phyloP scores from a whole-genome alignment of 2,797 vertebrate species.

The Carcharodon carcharias region DNA sequence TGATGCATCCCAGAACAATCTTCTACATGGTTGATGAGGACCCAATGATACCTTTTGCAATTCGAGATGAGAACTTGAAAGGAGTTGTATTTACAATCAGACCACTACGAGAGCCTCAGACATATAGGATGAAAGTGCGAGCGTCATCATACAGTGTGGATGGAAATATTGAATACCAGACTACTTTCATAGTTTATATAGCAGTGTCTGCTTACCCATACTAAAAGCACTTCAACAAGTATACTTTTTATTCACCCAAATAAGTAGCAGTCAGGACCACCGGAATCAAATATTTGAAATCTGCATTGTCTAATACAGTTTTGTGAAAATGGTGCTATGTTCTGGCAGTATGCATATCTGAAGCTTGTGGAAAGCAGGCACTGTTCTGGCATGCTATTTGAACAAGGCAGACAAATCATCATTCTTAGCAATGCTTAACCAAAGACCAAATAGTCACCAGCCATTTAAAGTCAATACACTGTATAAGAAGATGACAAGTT shows the following conservation, averaged over 20 bases:
- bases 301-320: constrained; percentile 36
- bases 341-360: constrained; percentile 10
- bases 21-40: constrained; percentile 78
- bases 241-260: constrained; percentile 30
- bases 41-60: constrained; percentile 71
- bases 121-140: constrained; percentile 86
- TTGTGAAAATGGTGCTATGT: constrained; percentile 34
- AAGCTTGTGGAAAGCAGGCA: not conserved
- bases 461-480: constrained; percentile 59
- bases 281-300: constrained; percentile 28
- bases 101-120: constrained; percentile 71
- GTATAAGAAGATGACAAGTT: constrained; percentile 54
- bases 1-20: constrained; percentile 85
- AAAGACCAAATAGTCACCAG: constrained; percentile 17
- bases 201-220: constrained; percentile 92
- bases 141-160: constrained; percentile 77
- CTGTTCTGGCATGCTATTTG: not conserved
- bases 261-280: not conserved
- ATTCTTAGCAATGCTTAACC: constrained; percentile 25
- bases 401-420: constrained; percentile 22
- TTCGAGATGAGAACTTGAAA: constrained; percentile 86
- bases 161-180: constrained; percentile 84
- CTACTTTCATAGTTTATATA: constrained; percentile 93
- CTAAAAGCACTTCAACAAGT: constrained; percentile 60
- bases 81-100: constrained; percentile 84